Evolutionary conservation across 2,888 invertebrate genomes (phyloP).

Genomic region (Liopterus haemorrhoidalis): DNA sequence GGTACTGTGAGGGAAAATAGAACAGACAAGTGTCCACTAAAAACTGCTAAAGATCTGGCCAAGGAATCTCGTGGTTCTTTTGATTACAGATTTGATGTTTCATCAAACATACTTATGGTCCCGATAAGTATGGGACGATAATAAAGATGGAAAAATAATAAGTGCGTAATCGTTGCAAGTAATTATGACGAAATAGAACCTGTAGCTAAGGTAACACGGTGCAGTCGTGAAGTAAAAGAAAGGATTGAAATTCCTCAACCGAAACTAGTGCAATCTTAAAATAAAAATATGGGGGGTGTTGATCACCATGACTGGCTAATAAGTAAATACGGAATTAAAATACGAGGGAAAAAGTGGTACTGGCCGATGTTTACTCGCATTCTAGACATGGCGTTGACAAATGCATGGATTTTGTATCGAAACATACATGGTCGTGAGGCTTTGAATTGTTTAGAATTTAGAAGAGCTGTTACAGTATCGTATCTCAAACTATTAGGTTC

Average conservation of each 20-base stretch:
- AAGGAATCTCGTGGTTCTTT: conserved; percentile 24
- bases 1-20: conserved; percentile 18
- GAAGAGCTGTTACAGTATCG: no score
- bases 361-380: conserved; percentile 12
- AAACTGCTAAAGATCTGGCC: conserved; percentile 2
- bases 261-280: conserved; percentile 10
- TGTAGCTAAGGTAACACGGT: conserved; percentile 19
- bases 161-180: conserved; percentile 26
- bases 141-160: conserved; percentile 34
- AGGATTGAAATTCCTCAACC: conserved; percentile 23
- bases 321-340: conserved; percentile 12
- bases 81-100: conserved; percentile 21
- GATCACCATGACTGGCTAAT: conserved; percentile 11
- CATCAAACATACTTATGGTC: conserved; percentile 24
- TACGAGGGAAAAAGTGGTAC: conserved; percentile 21
- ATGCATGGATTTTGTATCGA: no score
- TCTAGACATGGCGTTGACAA: no score
- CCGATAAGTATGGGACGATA: no score
- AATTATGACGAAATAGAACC: conserved; percentile 25
- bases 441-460: no score
- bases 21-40: conserved; percentile 22
- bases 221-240: conserved; percentile 8
- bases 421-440: no score
- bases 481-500: no score
- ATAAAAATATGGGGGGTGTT: conserved; percentile 20